Evolutionary conservation across 2,888 invertebrate genomes (phyloP), one percentile per base, ranked within the genome.

Genomic region (Unio delphinus): DNA sequence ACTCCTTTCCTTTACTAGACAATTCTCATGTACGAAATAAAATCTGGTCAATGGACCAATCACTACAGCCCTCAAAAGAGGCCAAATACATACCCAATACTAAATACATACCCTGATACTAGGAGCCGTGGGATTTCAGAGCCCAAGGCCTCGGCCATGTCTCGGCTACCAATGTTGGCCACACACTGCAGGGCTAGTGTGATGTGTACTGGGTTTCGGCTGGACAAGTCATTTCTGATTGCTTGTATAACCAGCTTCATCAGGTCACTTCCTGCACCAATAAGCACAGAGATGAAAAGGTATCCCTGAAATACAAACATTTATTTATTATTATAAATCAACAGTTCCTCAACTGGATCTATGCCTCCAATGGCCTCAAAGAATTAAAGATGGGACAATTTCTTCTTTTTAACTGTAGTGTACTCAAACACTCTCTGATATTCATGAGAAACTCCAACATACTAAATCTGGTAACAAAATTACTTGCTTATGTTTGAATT

Each of bases 71-170:
- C n/a, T 45, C 15, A 45, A 1, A 20, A 8, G 55, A 64, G 54
- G 58, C 3, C 17, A 4, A 55, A 64, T 4, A 64, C 55, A 54
- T 64, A 8, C 20, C 64, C n/a, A n/a, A 55, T 7, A 56, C 59
- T 63, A 64, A 61, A 55, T 63, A 88, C 91, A 89, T 91, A 95
- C 95, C 97, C 99, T 73, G 99, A 99, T 57, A 99, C 98, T 77
- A 99, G 93, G 67, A 99, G 92, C 91, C 98, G 98, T 74, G 99
- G 99, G 90, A 99, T 98, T 91, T 99, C 99, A 84, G 95, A 95
- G 68, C 97, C 96, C 91, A 99, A 98, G 62, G 98, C 98, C 90
- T 99, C 99, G n/a, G 98, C 99, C 99, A 99, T 99, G 90, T 99
- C 99, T 87, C 96, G 95, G 90, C 97, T 98, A 70, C 99, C 99